These are phyloP conservation scores for Pristionchus mayeri DNA, from an alignment of 2,888 invertebrate genomes.

Conservation along the genomic window DNA sequence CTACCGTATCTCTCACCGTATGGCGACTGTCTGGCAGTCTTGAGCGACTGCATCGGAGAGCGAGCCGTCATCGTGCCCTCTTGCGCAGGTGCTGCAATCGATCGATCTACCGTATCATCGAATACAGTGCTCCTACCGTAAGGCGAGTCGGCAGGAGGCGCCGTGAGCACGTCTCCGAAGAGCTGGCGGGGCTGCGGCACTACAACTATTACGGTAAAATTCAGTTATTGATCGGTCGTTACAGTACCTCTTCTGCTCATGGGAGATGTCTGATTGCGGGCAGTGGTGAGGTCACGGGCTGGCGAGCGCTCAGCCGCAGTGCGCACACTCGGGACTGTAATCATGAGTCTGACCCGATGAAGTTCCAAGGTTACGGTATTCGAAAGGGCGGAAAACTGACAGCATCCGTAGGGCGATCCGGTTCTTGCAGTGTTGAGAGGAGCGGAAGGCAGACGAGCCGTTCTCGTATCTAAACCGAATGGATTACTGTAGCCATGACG, in stretches of 20 bases:
- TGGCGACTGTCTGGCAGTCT: constrained; percentile 13
- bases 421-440: no score
- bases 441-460: no score
- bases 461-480: no score
- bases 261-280: neutral
- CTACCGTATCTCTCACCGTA: neutral
- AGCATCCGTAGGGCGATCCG: neutral
- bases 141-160: neutral
- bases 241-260: neutral
- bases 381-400: no score
- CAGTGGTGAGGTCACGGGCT: neutral
- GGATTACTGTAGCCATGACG: no score
- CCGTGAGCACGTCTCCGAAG: neutral
- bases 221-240: neutral
- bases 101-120: neutral
- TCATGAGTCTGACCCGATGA: neutral
- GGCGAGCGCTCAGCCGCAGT: neutral
- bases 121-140: neutral
- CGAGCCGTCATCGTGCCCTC: neutral
- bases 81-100: no score
- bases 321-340: neutral
- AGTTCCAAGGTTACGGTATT: neutral
- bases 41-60: neutral
- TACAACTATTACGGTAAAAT: neutral
- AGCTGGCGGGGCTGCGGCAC: neutral